phyloP scores from a whole-genome alignment of 2,888 invertebrate species.

The Chironomus tentans region DNA sequence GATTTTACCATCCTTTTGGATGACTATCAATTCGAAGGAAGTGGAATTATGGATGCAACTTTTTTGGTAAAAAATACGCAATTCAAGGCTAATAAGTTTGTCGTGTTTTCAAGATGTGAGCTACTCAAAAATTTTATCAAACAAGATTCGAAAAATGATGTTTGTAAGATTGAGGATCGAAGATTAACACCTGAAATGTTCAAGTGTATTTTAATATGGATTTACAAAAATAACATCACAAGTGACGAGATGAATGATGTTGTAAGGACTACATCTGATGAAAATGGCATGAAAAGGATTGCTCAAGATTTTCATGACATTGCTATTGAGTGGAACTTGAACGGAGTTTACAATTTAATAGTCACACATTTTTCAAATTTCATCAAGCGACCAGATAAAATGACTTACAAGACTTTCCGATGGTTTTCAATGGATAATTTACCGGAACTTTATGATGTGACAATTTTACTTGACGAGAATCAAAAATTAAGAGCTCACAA shows the following conservation, averaged over 20 bases:
- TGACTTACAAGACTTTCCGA: neutral
- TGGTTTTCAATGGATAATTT: constrained; percentile 1
- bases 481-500: constrained; percentile 58
- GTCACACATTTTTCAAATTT: neutral
- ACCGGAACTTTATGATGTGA: constrained; percentile 50
- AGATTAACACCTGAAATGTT: constrained; percentile 50
- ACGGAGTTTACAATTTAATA: neutral
- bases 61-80: constrained; percentile 44
- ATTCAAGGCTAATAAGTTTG: constrained; percentile 64
- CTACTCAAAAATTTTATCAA: constrained; percentile 51
- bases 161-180: constrained; percentile 32
- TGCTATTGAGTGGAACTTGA: neutral
- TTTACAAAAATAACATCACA: constrained; percentile 49
- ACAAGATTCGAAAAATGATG: constrained; percentile 36
- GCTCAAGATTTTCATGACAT: neutral
- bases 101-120: constrained; percentile 56
- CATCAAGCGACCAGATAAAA: neutral
- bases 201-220: constrained; percentile 56
- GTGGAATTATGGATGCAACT: constrained; percentile 1
- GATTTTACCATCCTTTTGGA: constrained; percentile 3
- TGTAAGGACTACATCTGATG: constrained; percentile 38
- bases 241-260: constrained; percentile 31
- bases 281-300: constrained; percentile 29
- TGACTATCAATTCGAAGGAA: neutral
- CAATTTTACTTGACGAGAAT: constrained; percentile 48